Percentiles rank a stretch among this genome's conserved stretches.
Conservation (phyloP, 2,797 vertebrate genomes). For the Gastrophryne carolinensis region DNA sequence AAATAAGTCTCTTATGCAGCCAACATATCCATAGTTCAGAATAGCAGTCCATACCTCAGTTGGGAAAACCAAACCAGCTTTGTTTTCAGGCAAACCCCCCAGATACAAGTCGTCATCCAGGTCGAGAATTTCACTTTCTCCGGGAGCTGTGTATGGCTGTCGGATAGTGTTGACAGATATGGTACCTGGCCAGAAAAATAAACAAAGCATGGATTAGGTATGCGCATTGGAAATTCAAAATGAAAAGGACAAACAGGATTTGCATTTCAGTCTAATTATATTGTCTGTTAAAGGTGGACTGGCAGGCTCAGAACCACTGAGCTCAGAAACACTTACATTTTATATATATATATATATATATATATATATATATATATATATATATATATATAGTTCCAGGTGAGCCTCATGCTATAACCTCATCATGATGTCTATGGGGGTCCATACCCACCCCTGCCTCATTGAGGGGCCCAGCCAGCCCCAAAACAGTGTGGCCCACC, state of each 20-base stretch:
- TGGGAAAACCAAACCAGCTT: constrained; percentile 89
- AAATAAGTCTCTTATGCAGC: constrained; percentile 96
- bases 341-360: too few species aligned
- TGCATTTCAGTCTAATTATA: too few species aligned
- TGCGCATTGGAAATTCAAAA: not conserved
- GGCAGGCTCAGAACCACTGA: too few species aligned
- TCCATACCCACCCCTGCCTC: too few species aligned
- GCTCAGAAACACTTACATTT: too few species aligned
- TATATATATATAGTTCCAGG: too few species aligned
- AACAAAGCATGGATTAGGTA: not conserved
- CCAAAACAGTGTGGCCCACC: too few species aligned
- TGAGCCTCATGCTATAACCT: too few species aligned
- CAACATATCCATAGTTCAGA: constrained; percentile 96
- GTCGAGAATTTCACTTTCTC: constrained; percentile 96
- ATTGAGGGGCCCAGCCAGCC: too few species aligned
- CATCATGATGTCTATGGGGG: too few species aligned
- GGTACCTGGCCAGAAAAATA: constrained; percentile 73
- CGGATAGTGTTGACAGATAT: constrained; percentile 95
- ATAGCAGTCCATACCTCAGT: constrained; percentile 97
- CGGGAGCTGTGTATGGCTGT: constrained; percentile 90
- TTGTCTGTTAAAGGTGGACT: too few species aligned
- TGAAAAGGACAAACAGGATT: not conserved
- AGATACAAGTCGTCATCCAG: constrained; percentile 94
- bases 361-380: too few species aligned
- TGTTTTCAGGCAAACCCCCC: constrained; percentile 94